phyloP scores from a whole-genome alignment of 1,140 invertebrate species.

The Brachionus manjavacas region DNA sequence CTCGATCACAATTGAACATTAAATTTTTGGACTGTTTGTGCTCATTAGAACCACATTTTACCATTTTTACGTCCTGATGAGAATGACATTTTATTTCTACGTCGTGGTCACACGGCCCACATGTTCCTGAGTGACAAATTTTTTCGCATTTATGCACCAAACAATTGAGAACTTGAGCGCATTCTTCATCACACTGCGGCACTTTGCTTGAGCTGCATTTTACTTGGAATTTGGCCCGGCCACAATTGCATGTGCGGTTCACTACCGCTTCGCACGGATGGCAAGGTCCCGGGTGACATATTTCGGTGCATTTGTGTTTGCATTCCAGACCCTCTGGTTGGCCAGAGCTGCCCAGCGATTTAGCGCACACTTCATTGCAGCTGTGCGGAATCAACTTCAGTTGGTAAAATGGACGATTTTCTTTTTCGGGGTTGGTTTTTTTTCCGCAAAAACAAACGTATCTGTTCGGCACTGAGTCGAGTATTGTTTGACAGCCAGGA shows the following conservation, averaged over 20 bases:
- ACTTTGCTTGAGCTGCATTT: slow-evolving; percentile 13
- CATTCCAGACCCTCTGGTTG: slow-evolving; percentile 43
- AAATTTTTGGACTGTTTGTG: slow-evolving; percentile 59
- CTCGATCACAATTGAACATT: slow-evolving; percentile 60
- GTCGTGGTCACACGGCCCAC: slow-evolving; percentile 50
- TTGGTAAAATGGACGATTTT: slow-evolving; percentile 65
- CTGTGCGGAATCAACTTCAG: slow-evolving; percentile 58
- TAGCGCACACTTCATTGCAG: slow-evolving; percentile 69
- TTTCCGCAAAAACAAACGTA: slow-evolving; percentile 58
- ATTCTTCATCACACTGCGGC: slow-evolving; percentile 41
- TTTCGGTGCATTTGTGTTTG: slow-evolving; percentile 47
- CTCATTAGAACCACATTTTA: slow-evolving; percentile 58
- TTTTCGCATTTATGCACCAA: slow-evolving; percentile 58
- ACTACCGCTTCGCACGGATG: slow-evolving; percentile 70
- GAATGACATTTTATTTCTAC: slow-evolving; percentile 59
- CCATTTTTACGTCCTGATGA: slow-evolving; percentile 59
- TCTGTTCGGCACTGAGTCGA: slow-evolving; percentile 48
- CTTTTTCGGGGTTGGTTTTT: slow-evolving; percentile 64
- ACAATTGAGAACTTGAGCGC: slow-evolving; percentile 51
- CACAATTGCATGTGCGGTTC: slow-evolving; percentile 58
- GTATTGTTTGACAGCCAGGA: slow-evolving; percentile 61
- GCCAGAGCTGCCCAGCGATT: slow-evolving; percentile 64
- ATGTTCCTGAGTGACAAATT: slow-evolving; percentile 53
- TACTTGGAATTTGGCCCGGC: slow-evolving; percentile 48
- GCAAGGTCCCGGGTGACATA: slow-evolving; percentile 80